Conservation (phyloP, 2,113 vertebrate species). For the Xerus inauris region DNA sequence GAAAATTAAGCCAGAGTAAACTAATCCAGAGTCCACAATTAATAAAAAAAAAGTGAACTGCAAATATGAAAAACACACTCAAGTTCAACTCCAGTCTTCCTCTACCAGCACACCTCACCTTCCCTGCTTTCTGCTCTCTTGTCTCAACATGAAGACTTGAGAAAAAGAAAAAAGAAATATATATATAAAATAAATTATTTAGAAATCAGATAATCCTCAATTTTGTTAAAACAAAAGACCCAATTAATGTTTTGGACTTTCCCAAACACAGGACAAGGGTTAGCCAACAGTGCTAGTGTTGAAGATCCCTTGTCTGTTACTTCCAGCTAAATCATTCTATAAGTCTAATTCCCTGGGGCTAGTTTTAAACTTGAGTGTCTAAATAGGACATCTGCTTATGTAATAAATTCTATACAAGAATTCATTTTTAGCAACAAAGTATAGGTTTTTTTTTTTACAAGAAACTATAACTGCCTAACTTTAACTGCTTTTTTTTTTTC, state of each 20-base stretch:
- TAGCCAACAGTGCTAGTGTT: not conserved
- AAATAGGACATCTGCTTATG: not conserved
- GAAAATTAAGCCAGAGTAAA: too few relatives aligned
- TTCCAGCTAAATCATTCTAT: not conserved
- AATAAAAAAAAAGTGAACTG: not conserved
- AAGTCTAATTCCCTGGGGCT: not conserved
- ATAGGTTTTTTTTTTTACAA: not conserved
- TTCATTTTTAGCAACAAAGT: slow-evolving; percentile 2
- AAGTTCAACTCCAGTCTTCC: not conserved
- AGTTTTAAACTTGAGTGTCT: not conserved
- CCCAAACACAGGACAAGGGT: not conserved
- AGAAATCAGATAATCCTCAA: not conserved
- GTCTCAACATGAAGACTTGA: not conserved
- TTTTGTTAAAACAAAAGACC: not conserved
- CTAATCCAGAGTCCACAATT: not conserved
- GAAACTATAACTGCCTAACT: not conserved
- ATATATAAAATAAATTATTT: not conserved
- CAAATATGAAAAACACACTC: not conserved
- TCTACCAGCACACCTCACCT: not conserved
- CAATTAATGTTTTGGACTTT: not conserved
- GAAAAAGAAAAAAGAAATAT: not conserved
- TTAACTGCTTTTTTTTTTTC: not conserved
- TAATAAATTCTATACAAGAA: not conserved
- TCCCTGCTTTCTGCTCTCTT: not conserved
- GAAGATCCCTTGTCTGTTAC: not conserved